Evolutionary conservation across 1,140 invertebrate genomes (phyloP), one percentile per base, ranked within the genome.

Genomic region (Adoxophyes honmai): DNA sequence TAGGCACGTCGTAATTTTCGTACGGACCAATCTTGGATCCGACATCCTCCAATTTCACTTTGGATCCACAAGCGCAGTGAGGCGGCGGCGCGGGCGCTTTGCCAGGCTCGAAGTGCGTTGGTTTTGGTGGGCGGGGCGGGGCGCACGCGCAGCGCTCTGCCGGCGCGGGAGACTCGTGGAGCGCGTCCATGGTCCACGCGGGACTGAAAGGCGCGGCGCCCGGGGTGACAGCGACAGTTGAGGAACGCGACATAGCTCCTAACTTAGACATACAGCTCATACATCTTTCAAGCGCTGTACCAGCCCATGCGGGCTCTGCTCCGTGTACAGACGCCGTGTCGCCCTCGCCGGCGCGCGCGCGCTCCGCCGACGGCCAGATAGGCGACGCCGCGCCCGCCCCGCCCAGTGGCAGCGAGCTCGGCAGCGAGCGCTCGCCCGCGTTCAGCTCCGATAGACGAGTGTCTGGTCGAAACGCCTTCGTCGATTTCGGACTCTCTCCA

Each of bases 1-100:
- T 94, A 18, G 94, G 94, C 18, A 95, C 86, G 66, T 95, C 94
- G 64, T 95, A 95, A 75, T 95, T 95, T 68, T 95, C 94, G 70
- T 94, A 95, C 3, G 92, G 91, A 11, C 90, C 90, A 48, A 86
- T 67, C 63, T 69, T 86, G 9, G 72, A 55, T 18, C 28, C 42
- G 73, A 18, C 35, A 62, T 68, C 36, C 61, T 28, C 21, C 21
- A 6, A 3, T 68, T 54, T 73, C 75, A 21, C 70, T 71, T 10
- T 66, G 54, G 4, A 63, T 64, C 6, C 60, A 66, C 1, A 57
- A 16, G 1, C 73, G 73, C 4, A 72, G 59, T 1, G 81, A 74
- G 68, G 86, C 89, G 8, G 86, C 37, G 91, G 81, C 37, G 73
- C 59, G 63, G 60, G 56, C 74, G 86, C 76, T 78, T 91, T 28